phyloP scores from a whole-genome alignment of 2,888 invertebrate species.

The Xestia rhomboidea region DNA sequence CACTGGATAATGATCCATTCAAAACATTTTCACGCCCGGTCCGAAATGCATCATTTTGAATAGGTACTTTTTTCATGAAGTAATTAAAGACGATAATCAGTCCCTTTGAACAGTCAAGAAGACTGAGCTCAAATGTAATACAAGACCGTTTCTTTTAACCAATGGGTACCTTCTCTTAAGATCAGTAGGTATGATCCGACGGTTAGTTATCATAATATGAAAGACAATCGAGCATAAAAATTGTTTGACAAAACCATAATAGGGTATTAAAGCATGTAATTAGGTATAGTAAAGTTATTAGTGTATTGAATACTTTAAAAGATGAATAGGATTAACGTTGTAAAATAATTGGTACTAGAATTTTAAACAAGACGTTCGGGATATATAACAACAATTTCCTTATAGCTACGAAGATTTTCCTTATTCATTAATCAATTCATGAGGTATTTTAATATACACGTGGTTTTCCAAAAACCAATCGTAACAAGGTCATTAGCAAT shows the following conservation, averaged over 20 bases:
- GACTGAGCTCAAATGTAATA: neutral
- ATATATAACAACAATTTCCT: slow-evolving; percentile 1
- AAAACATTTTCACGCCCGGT: neutral
- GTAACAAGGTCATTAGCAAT: neutral
- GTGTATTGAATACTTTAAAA: slow-evolving; percentile 3
- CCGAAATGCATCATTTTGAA: neutral
- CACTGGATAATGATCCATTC: slow-evolving; percentile 27
- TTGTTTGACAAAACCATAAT: slow-evolving; percentile 13
- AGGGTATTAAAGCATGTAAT: slow-evolving; percentile 10
- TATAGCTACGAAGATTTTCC: neutral
- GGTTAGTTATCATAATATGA: slow-evolving; percentile 1
- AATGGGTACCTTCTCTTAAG: neutral
- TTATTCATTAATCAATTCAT: slow-evolving; percentile 15
- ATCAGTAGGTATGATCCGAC: neutral
- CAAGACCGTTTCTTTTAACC: neutral
- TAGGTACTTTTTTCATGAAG: neutral
- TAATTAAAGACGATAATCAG: neutral
- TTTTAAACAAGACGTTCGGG: neutral
- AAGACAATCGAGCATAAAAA: slow-evolving; percentile 37
- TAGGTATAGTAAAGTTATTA: neutral
- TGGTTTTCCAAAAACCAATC: slow-evolving; percentile 18
- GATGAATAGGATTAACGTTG: neutral
- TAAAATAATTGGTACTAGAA: neutral
- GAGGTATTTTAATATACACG: neutral
- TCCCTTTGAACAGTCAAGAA: too few species aligned